Base-by-base conservation (phyloP, 2,797 vertebrate species). In the Oophaga sylvatica region DNA sequence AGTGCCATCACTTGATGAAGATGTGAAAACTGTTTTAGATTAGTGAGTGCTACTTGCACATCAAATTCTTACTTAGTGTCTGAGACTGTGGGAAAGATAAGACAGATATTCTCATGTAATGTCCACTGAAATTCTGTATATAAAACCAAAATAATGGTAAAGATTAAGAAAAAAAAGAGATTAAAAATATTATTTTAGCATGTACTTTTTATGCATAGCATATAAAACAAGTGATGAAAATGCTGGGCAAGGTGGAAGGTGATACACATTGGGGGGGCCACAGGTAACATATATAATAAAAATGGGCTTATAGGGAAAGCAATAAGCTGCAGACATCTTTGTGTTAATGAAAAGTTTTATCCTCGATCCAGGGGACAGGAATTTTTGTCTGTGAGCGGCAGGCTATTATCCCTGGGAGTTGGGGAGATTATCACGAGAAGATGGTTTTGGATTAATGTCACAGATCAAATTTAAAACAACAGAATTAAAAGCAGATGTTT, bases 401-500 rank as follows among this genome's bases (percentile, higher is more conserved):
- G 81, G 45, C 83, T 76, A 77, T 31, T 71, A 71, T 71, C 68
- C 68, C 68, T 71, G 88, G 89, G 90, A 92, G 87, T 83, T 17
- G 22, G 13, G 75, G 67, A 90, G 59, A 70, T 86, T 89, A 81
- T 84, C 53, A 26, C 67, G 75, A 80, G 17, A 84, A 90, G 91
- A 91, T 78, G 89, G 75, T 62, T 88, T 53, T 88, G 84, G 35
- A 90, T 91, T 84, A 86, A 86, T 82, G 88, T 71, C 89, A 68
- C 56, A 90, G 89, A 89, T 89, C 0, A 48, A 85, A 89, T 87
- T 85, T 80, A 11, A 81, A 73, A 84, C 0, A 0, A 82, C 80
- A 11, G 84, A n/a, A 91, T 91, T 85, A 87, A 90, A 90, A 90
- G 35, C 87, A 91, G 80, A 89, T 91, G 86, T 90, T 91, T 8